phyloP scores from a whole-genome alignment of 2,888 invertebrate genomes.

The Mythimna pallens region DNA sequence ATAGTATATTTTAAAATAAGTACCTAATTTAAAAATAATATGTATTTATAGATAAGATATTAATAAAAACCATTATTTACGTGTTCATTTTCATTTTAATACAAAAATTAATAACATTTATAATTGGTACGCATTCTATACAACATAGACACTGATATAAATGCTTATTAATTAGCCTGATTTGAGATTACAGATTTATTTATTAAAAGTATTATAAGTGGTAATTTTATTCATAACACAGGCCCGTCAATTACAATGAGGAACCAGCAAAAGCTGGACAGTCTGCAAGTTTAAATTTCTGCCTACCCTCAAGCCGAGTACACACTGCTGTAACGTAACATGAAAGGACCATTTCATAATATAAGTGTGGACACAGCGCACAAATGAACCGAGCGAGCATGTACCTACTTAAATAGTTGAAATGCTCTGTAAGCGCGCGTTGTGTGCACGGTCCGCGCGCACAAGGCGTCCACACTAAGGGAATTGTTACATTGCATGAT shows the following conservation, averaged over 20 bases:
- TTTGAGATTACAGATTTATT: constrained; percentile 4
- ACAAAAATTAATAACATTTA: constrained; percentile 19
- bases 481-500: too few relatives aligned
- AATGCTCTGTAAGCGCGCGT: too few relatives aligned
- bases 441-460: too few relatives aligned
- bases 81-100: constrained; percentile 18
- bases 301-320: background rate
- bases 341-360: too few relatives aligned
- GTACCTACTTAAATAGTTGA: too few relatives aligned
- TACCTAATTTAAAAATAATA: too few relatives aligned
- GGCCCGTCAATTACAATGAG: background rate
- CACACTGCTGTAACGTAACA: too few relatives aligned
- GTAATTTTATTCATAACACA: constrained; percentile 10
- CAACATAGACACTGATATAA: constrained; percentile 8
- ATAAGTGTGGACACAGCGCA: too few relatives aligned
- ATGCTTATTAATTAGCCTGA: background rate
- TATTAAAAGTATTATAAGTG: background rate
- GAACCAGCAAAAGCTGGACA: background rate
- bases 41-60: constrained; percentile 13
- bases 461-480: too few relatives aligned
- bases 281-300: background rate
- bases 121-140: background rate
- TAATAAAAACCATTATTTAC: constrained; percentile 26
- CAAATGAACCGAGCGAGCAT: too few relatives aligned
- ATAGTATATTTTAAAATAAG: background rate